A percentile compares a stretch with the other conserved stretches of the same genome.
phyloP scores from a whole-genome alignment of 2,888 invertebrate genomes.

The Acanthoscelides obtectus region DNA sequence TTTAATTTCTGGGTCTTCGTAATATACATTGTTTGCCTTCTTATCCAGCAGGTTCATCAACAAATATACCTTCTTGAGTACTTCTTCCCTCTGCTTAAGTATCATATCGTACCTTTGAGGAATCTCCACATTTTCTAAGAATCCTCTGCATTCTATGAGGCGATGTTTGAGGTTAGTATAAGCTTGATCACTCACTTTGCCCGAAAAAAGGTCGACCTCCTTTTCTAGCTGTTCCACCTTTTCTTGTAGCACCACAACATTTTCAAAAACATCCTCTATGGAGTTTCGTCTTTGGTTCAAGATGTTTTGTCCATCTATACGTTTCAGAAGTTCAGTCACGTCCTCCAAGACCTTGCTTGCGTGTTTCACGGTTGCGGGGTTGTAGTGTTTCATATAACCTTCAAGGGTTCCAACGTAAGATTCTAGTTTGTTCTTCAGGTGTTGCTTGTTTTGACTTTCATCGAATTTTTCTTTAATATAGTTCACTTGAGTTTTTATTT shows the following conservation, averaged over 20 bases:
- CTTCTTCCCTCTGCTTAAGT: slow-evolving; percentile 18
- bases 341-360: slow-evolving; percentile 22
- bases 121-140: slow-evolving; percentile 15
- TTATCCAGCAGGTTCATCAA: slow-evolving; percentile 19
- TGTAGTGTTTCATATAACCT: slow-evolving; percentile 16
- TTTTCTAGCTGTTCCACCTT: slow-evolving; percentile 12
- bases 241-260: slow-evolving; percentile 16
- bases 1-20: slow-evolving; percentile 3
- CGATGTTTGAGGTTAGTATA: slow-evolving; percentile 16
- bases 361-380: slow-evolving; percentile 21
- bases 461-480: slow-evolving; percentile 26
- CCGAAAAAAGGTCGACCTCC: slow-evolving; percentile 16
- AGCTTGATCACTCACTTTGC: slow-evolving; percentile 17
- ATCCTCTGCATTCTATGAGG: slow-evolving; percentile 12
- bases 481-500: slow-evolving; percentile 25
- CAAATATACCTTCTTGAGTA: slow-evolving; percentile 19
- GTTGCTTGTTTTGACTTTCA: slow-evolving; percentile 17
- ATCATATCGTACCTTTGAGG: slow-evolving; percentile 13
- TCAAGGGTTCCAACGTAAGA: slow-evolving; percentile 15
- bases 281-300: slow-evolving; percentile 6
- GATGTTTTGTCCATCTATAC: slow-evolving; percentile 4
- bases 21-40: slow-evolving; percentile 8
- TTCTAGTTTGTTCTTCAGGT: slow-evolving; percentile 22
- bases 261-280: slow-evolving; percentile 9
- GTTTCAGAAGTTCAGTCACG: slow-evolving; percentile 18